phyloP scores from a whole-genome alignment of 23 tunicate genomes.

The Aplidium turbinatum region DNA sequence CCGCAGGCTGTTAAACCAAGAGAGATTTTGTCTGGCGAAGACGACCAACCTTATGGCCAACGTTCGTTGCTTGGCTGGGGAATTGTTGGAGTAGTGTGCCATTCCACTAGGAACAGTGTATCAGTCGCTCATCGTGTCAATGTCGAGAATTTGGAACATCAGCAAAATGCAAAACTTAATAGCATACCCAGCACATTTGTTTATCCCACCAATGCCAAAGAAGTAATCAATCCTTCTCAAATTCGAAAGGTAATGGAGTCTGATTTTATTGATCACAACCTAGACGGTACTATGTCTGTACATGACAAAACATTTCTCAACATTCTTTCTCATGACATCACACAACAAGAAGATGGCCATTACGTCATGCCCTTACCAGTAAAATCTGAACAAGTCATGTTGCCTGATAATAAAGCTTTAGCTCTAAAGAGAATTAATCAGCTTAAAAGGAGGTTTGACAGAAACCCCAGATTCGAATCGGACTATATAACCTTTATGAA shows the following conservation, averaged over 20 bases:
- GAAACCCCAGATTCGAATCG: not conserved
- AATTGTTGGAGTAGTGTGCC: conserved; percentile 5
- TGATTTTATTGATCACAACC: not conserved
- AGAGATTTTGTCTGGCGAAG: conserved; percentile 11
- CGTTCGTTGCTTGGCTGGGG: conserved; percentile 31
- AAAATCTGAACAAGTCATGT: not conserved
- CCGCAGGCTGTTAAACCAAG: conserved; percentile 12
- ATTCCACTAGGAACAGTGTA: not conserved
- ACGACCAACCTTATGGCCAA: conserved; percentile 29
- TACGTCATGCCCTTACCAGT: conserved; percentile 1
- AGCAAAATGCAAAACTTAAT: too few species aligned
- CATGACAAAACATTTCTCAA: conserved; percentile 12
- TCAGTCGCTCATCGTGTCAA: not conserved
- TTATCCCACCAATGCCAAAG: not conserved
- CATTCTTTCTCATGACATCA: not conserved
- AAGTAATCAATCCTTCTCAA: not conserved
- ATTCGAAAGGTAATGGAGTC: not conserved
- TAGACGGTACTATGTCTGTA: not conserved
- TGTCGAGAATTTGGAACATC: not conserved
- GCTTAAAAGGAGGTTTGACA: conserved; percentile 3
- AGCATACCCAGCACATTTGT: conserved; percentile 5
- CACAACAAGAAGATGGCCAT: not conserved
- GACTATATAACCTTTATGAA: conserved; percentile 27
- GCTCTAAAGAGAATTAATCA: conserved; percentile 4
- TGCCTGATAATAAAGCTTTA: conserved; percentile 9